phyloP scores from a whole-genome alignment of 2,888 invertebrate genomes.

The Balanococcus diminutus region DNA sequence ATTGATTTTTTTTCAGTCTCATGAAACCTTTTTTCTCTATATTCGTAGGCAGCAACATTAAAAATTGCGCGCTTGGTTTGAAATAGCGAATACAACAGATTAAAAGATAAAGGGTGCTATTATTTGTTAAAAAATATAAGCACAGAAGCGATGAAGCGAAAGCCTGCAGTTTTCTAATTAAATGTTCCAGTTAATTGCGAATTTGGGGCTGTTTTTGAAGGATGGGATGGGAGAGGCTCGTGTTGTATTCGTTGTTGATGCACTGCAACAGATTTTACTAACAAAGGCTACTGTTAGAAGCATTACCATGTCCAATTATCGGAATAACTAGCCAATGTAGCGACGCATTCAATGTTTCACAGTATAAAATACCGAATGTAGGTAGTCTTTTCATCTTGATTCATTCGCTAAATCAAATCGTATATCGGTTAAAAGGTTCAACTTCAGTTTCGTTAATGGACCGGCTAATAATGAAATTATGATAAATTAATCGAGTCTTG shows the following conservation, averaged over 20 bases:
- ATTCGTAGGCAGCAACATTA: not conserved
- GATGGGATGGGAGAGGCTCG: conserved; percentile 43
- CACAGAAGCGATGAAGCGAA: conserved; percentile 4
- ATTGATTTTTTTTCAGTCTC: not conserved
- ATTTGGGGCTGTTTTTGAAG: conserved; percentile 46
- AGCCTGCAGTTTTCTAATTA: conserved; percentile 54
- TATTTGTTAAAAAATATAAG: conserved; percentile 20
- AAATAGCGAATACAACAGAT: not conserved
- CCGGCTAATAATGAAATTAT: not conserved
- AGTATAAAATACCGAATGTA: not conserved
- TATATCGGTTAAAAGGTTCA: not conserved
- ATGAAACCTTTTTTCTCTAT: not conserved
- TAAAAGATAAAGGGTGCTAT: conserved; percentile 33
- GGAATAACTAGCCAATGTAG: conserved; percentile 41
- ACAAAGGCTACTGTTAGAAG: conserved; percentile 52
- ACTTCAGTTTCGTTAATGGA: not conserved
- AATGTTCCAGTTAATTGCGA: conserved; percentile 54
- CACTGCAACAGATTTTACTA: conserved; percentile 51
- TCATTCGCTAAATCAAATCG: not conserved
- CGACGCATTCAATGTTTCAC: conserved; percentile 7
- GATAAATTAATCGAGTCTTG: not conserved
- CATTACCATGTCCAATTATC: conserved; percentile 54
- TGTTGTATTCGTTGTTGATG: conserved; percentile 51
- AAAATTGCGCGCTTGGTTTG: not conserved
- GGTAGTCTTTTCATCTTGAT: conserved; percentile 13